Evolutionary conservation across 2,113 vertebrate genomes (phyloP).

Genomic region (Leptosomus discolor): DNA sequence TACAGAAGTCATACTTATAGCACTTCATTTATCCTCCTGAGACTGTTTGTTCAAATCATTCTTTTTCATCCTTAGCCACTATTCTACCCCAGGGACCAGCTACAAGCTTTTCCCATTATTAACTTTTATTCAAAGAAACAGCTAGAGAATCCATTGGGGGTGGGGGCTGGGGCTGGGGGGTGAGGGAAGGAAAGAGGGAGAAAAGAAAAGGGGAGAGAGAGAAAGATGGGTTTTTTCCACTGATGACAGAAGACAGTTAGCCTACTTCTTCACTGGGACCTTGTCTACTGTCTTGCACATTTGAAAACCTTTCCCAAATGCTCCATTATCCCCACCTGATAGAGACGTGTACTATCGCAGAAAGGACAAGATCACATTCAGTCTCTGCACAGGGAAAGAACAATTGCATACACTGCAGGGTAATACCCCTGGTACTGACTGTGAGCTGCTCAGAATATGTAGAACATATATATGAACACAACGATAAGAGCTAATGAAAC

Average conservation of each 20-base stretch:
- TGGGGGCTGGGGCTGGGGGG: too few species aligned
- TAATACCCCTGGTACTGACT: background rate
- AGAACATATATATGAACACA: fast-evolving
- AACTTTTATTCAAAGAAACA: slow-evolving; percentile 46
- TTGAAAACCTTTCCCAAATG: background rate
- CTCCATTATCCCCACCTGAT: background rate
- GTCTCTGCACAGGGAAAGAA: background rate
- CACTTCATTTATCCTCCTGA: slow-evolving; percentile 53
- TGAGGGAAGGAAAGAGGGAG: too few species aligned
- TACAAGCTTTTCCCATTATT: slow-evolving; percentile 17
- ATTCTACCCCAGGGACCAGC: slow-evolving; percentile 18
- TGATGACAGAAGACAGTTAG: background rate
- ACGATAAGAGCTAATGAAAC: background rate
- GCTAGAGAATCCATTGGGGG: background rate
- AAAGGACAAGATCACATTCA: background rate
- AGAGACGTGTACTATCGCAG: background rate
- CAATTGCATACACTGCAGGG: background rate
- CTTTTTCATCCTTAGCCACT: slow-evolving; percentile 30
- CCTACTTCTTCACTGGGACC: background rate
- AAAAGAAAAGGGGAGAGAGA: background rate
- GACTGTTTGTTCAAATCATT: slow-evolving; percentile 55
- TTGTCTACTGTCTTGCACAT: background rate
- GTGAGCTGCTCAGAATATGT: background rate
- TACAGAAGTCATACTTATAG: background rate
- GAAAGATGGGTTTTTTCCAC: background rate